Evolutionary conservation across 2,113 vertebrate genomes (phyloP), one percentile per base, ranked within the genome.

Genomic region (Corapipo altera): DNA sequence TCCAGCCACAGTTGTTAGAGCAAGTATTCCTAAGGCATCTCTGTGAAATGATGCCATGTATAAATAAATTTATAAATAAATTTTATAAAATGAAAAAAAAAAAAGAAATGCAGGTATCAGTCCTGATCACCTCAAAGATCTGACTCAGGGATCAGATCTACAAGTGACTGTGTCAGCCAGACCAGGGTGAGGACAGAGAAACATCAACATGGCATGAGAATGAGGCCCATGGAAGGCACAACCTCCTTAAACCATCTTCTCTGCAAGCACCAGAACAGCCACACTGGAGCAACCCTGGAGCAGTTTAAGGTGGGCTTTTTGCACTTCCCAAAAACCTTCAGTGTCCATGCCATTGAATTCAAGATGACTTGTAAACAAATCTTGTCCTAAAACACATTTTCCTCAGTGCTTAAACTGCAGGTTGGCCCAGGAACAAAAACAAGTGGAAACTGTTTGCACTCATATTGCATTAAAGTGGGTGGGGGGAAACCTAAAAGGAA

Each of bases 371-470:
- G 8, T 4, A 46, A 78, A 11, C 7, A 69, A 72, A 9, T 10
- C 22, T 30, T 46, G 28, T 57, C 37, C 89, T 32, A 58, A 79
- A 88, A 23, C 19, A 9, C 5, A 23, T 80, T 83, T 88, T 88
- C 18, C 64, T 76, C 41, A 41, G 21, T 30, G 26, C 9, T 88
- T 66, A 33, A 44, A 55, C 52, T 52, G 37, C 55, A 67, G 52
- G 69, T 37, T 86, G 64, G 35, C 59, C 64, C 33, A 41, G 57
- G 59, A 72, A 86, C 24, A 81, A 75, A 93, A 79, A 22, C 69
- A 81, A 96, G 86, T 61, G 49, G 61, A 89, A 94, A 69, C 26
- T 74, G 35, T 92, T 93, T 78, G 52, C 43, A 39, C 52, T 86
- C 58, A 37, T 26, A 59, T 46, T 91, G 65, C 75, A 92, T 84